Percentiles rank a stretch among this genome's conserved stretches.
phyloP scores from a whole-genome alignment of 2,113 vertebrate species.

The Riparia riparia region DNA sequence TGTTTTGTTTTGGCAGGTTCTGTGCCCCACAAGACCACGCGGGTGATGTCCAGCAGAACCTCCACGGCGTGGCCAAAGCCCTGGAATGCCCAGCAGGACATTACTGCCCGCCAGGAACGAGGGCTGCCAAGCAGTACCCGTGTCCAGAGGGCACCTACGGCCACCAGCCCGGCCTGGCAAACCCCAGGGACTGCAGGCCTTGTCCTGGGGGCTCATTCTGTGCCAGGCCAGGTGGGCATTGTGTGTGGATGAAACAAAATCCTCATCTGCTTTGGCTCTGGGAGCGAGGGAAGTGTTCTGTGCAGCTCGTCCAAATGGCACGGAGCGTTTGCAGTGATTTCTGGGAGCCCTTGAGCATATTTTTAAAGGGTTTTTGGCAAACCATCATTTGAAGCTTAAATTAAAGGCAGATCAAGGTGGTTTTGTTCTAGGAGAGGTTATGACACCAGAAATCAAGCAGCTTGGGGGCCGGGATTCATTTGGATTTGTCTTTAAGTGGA shows the following conservation, averaged over 20 bases:
- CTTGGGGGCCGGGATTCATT: not conserved
- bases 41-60: not conserved
- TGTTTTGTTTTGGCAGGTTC: constrained; percentile 57
- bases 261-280: not conserved
- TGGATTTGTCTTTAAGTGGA: not conserved
- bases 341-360: not conserved
- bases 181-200: constrained; percentile 74
- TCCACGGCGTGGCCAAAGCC: not conserved
- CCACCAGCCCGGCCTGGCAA: constrained; percentile 73
- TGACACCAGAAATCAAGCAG: not conserved
- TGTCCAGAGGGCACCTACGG: constrained; percentile 75
- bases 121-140: constrained; percentile 47
- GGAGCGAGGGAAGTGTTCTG: not conserved
- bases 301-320: not conserved
- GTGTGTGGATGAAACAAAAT: accelerated
- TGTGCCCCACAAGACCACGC: constrained; percentile 29
- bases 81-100: constrained; percentile 82
- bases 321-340: not conserved
- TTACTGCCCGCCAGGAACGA: constrained; percentile 83
- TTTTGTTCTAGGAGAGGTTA: not conserved
- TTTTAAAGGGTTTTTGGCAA: not conserved
- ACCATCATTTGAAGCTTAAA: not conserved
- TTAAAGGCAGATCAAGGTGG: not conserved
- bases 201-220: constrained; percentile 89
- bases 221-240: constrained; percentile 81